Evolutionary conservation across 1,140 invertebrate species (phyloP).

Genomic region (Aricia agestis): DNA sequence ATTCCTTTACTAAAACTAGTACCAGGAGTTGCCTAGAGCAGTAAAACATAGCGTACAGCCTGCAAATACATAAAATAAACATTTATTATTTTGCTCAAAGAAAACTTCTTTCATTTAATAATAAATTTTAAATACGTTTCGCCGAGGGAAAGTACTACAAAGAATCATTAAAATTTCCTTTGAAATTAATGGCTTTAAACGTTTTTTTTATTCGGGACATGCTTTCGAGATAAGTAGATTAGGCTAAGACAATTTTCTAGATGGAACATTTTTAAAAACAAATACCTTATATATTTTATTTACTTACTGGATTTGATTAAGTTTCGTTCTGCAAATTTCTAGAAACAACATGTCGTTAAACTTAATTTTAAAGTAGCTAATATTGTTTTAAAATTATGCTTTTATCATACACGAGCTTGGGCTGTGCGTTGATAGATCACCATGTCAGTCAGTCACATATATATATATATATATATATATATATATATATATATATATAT

Average conservation of each 20-base stretch:
- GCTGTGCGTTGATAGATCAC: too few relatives aligned
- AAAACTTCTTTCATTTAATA: conserved; percentile 1
- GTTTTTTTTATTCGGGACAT: not conserved
- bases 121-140: not conserved
- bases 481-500: too few relatives aligned
- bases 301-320: too few relatives aligned
- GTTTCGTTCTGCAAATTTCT: too few relatives aligned
- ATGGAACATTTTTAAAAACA: too few relatives aligned
- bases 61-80: not conserved
- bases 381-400: too few relatives aligned
- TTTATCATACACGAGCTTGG: too few relatives aligned
- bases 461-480: too few relatives aligned
- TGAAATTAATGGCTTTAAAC: not conserved
- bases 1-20: not conserved
- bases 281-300: too few relatives aligned
- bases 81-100: not conserved
- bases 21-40: not conserved
- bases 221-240: not conserved
- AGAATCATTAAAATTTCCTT: not conserved
- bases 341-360: too few relatives aligned
- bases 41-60: not conserved
- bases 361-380: too few relatives aligned
- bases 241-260: not conserved
- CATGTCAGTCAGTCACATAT: too few relatives aligned
- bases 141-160: not conserved